These are phyloP conservation scores for Sorex araneus DNA, from an alignment of 2,113 vertebrate species.

Conservation along the genomic window DNA sequence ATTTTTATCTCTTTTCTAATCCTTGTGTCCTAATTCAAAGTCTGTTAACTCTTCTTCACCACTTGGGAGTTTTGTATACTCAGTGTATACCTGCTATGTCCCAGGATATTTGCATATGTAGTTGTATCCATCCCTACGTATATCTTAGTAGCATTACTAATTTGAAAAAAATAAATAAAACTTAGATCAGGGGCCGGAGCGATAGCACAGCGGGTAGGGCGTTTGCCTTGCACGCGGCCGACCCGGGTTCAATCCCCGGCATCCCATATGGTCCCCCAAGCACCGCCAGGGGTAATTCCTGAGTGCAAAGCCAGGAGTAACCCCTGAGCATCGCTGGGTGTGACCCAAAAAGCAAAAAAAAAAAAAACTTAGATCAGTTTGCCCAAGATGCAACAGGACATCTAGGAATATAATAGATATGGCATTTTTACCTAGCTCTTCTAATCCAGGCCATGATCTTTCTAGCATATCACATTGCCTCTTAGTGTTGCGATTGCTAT, in stretches of 20 bases:
- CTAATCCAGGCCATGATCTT: background rate
- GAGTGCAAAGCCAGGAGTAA: no score
- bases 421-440: slow-evolving; percentile 26
- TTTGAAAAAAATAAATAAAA: slow-evolving; percentile 60
- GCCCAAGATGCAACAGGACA: background rate
- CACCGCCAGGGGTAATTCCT: no score
- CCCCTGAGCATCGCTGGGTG: no score
- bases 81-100: background rate
- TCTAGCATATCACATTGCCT: slow-evolving; percentile 45
- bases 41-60: slow-evolving; percentile 30
- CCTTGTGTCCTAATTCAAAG: slow-evolving; percentile 49
- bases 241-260: no score
- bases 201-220: no score
- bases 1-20: slow-evolving; percentile 36
- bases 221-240: no score
- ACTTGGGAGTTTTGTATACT: slow-evolving; percentile 23
- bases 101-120: slow-evolving; percentile 37
- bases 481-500: slow-evolving; percentile 55
- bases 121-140: background rate
- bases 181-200: background rate
- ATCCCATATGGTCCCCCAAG: no score
- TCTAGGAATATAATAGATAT: slow-evolving; percentile 43
- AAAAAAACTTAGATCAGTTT: slow-evolving; percentile 55
- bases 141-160: slow-evolving; percentile 21
- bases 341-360: background rate